Base-by-base conservation (phyloP, 2,797 vertebrate species). In the Onychomys leucogaster region DNA sequence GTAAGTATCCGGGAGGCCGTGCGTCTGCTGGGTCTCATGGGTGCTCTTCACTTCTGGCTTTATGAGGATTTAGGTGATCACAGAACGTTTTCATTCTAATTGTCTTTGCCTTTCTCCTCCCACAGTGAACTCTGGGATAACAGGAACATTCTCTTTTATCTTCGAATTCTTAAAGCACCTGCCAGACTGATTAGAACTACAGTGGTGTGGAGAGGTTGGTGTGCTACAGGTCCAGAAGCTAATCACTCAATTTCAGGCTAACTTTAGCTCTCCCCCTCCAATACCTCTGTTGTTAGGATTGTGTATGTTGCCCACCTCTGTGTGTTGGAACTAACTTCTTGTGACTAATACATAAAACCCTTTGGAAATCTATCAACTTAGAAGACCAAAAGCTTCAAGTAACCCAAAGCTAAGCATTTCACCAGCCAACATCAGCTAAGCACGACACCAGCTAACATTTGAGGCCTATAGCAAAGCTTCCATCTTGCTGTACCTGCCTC, bases 1-100 rank as follows among this genome's bases (percentile, higher is more conserved):
- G 21, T 2, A 1, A 32, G 41, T 65, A 16, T 55, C n/a, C 8
- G 0, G 29, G 14, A 27, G 27, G 25, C 29, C 4, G 0, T 1
- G 32, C 41, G 63, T 59, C 21, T 12, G 1, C 4, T 5, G 52
- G 61, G 43, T 37, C 34, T 27, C 10, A 2, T 0, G 12, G 59
- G 25, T 27, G 27, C 6, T 84, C 94, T 61, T 85, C 55, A 57
- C 69, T 41, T 32, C 55, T 32, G 46, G 32, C 21, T 43, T 52
- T 21, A 16, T 13, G 55, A 76, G 43, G 14, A 65, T 43, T 89
- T 61, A 8, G 25, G 37, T 12, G 27, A 52, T 43, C 34, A 12
- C 3, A 49, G 73, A 88, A 34, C 23, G 69, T 94, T 23, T 19
- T 41, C 57, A n/a, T 88, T 61, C 12, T n/a, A 81, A 27, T 61